Base-by-base conservation (phyloP, 2,797 vertebrate genomes). In the Catostomus latipinnis region DNA sequence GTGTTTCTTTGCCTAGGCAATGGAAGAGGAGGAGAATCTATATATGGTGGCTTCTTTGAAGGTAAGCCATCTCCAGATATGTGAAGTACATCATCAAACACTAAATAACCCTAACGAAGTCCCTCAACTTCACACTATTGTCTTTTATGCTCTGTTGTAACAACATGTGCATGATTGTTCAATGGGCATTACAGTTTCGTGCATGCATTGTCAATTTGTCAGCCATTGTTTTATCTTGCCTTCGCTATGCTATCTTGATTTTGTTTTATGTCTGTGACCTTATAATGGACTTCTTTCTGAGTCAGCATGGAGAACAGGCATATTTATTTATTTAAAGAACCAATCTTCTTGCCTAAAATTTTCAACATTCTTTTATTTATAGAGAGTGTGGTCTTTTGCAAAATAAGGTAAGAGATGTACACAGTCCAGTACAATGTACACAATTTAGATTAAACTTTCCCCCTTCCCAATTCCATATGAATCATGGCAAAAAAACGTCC, bases 351-450 rank as follows among this genome's bases (percentile, higher is more conserved):
- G 97, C 96, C 97, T 98, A 99, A 99, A 99, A 96, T 96, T 97
- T 34, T 99, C 97, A 98, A 98, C 97, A 95, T 99, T 99, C 96
- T 99, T 97, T 98, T 98, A 98, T 99, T 99, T 99, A 96, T 99
- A 99, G 98, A 96, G 95, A 98, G 96, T 96, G 96, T 97, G 98
- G 96, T 99, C 98, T 99, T 97, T 97, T 99, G 97, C 98, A 99
- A 99, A 98, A 98, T 98, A 98, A 99, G 97, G 98, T 99, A 99
- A 99, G 97, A 97, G 93, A 96, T 95, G 94, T 92, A 88, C 93
- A 93, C 96, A 96, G 96, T 94, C 96, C 96, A 96, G 97, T 97
- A 96, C 34, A 34, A 34, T 34, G 34, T 34, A 98, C 96, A 97
- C 96, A 89, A 96, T 95, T 12, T 73, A 79, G 70, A 73, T 93